Conservation (phyloP, 35 echinoderm and acorn worm genomes). For the Patiria miniata region DNA sequence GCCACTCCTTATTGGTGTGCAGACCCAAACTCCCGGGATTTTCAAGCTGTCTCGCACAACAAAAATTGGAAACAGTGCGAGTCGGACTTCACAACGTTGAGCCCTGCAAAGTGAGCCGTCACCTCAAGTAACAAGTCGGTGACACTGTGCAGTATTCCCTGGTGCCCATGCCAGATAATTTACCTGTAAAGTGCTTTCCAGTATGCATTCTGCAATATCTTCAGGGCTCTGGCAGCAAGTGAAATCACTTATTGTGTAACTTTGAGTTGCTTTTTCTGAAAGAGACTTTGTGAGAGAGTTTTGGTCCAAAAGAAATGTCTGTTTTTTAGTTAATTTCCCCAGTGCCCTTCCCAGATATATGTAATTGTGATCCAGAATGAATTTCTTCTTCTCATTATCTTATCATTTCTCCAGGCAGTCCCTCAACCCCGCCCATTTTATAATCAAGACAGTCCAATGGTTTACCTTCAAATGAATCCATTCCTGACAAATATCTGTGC, state of each 20-base stretch:
- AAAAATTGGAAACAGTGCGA: slow-evolving; percentile 18
- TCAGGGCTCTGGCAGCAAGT: neutral
- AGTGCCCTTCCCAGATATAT: too few species aligned
- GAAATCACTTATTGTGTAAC: neutral
- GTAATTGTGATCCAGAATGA: neutral
- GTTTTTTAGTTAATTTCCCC: too few species aligned
- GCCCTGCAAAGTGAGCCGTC: slow-evolving; percentile 17
- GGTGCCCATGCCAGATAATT: slow-evolving; percentile 17
- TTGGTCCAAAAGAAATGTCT: too few species aligned
- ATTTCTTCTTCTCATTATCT: neutral
- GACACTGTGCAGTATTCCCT: slow-evolving; percentile 2
- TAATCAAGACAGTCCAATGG: neutral
- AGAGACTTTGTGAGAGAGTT: too few species aligned
- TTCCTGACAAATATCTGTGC: neutral
- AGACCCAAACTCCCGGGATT: neutral
- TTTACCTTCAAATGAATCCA: neutral
- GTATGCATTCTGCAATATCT: neutral
- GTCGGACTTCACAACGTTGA: neutral
- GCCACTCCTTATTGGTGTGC: neutral
- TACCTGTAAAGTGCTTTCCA: slow-evolving; percentile 22
- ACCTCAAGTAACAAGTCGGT: slow-evolving; percentile 28
- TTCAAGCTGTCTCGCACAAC: neutral
- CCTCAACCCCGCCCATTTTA: neutral
- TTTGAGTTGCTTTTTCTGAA: too few species aligned
- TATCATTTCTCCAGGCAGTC: neutral